phyloP scores from a whole-genome alignment of 2,113 vertebrate genomes.

The Prionailurus viverrinus region DNA sequence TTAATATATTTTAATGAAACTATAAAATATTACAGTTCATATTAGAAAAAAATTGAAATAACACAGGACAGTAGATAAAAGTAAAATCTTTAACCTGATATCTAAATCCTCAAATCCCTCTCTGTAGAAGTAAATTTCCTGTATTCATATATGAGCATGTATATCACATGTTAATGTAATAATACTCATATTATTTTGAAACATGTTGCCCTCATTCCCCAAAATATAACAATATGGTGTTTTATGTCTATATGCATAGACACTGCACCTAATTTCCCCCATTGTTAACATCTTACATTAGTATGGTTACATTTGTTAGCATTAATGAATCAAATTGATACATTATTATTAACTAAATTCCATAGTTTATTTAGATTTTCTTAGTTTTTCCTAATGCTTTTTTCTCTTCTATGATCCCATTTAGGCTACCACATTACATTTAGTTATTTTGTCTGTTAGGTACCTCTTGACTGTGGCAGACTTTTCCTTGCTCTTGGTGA shows the following conservation, averaged over 20 bases:
- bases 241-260: not conserved
- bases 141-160: not conserved
- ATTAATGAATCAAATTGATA: not conserved
- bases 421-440: not conserved
- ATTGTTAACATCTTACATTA: not conserved
- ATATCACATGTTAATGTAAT: not conserved
- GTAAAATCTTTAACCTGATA: not conserved
- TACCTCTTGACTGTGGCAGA: not conserved
- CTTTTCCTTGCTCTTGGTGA: not conserved
- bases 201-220: not conserved
- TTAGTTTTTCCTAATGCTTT: constrained; percentile 6
- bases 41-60: not conserved
- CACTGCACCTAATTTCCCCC: not conserved
- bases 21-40: constrained; percentile 15
- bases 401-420: not conserved
- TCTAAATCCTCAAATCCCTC: not conserved
- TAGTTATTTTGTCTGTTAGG: not conserved
- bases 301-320: not conserved
- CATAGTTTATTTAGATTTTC: not conserved
- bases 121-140: constrained; percentile 3
- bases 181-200: not conserved
- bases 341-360: not conserved
- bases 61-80: not conserved
- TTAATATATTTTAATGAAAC: constrained; percentile 8
- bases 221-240: not conserved